phyloP scores from a whole-genome alignment of 2,888 invertebrate genomes.

The Thecophora atra region DNA sequence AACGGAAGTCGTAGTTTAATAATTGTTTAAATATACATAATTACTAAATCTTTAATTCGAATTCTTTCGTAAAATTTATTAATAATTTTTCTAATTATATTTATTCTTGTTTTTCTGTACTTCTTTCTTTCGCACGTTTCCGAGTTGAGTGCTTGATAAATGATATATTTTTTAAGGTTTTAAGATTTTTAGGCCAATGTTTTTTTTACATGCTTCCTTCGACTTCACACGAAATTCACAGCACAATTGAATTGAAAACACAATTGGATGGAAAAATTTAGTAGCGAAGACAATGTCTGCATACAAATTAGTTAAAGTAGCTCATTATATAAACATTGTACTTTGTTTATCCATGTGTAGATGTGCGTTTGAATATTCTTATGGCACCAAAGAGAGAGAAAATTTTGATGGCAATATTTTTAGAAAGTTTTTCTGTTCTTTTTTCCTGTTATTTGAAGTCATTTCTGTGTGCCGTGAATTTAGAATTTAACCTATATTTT shows the following conservation, averaged over 20 bases:
- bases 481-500: neutral
- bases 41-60: no score
- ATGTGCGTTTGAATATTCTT: neutral
- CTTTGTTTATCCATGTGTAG: no score
- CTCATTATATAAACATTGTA: neutral
- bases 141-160: constrained; percentile 1
- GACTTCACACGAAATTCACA: neutral
- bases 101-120: no score
- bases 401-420: neutral
- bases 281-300: constrained; percentile 1
- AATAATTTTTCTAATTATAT: no score
- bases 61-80: no score
- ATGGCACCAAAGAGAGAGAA: neutral
- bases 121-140: neutral
- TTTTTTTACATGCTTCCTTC: neutral
- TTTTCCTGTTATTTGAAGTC: neutral
- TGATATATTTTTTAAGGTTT: constrained; percentile 22
- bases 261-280: neutral
- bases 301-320: constrained; percentile 12
- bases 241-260: neutral
- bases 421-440: constrained; percentile 16
- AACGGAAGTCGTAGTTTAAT: no score
- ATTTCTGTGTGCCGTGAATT: neutral
- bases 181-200: constrained; percentile 11
- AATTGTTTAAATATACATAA: no score